A percentile compares a stretch with the other conserved stretches of the same genome.
phyloP scores from a whole-genome alignment of 1,140 invertebrate species.

The Vanessa tameamea region DNA sequence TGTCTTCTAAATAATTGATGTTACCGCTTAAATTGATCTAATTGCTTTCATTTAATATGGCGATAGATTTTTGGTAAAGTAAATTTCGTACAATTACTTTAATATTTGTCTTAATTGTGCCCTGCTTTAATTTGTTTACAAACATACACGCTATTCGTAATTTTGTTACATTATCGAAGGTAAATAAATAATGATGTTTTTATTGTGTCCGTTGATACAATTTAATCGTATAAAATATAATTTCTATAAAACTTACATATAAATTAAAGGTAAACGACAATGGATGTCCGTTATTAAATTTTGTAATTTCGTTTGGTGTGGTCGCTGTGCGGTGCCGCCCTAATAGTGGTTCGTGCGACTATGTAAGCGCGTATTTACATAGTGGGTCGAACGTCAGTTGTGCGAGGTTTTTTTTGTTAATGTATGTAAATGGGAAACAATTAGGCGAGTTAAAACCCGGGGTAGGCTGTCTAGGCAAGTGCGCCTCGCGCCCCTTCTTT shows the following conservation, averaged over 20 bases:
- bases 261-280: slow-evolving; percentile 62
- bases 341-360: slow-evolving; percentile 52
- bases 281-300: slow-evolving; percentile 73
- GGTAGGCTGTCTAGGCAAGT: slow-evolving; percentile 76
- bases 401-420: slow-evolving; percentile 70
- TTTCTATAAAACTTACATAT: slow-evolving; percentile 27
- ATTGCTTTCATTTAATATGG: background rate
- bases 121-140: background rate
- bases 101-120: background rate
- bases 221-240: background rate
- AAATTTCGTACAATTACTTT: background rate
- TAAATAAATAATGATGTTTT: background rate
- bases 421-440: slow-evolving; percentile 80
- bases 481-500: slow-evolving; percentile 67
- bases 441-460: slow-evolving; percentile 79
- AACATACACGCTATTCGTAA: too few species aligned
- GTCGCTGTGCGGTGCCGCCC: slow-evolving; percentile 51
- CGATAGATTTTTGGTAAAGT: background rate
- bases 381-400: slow-evolving; percentile 71
- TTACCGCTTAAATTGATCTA: slow-evolving; percentile 44
- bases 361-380: slow-evolving; percentile 71
- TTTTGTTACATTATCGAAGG: too few species aligned
- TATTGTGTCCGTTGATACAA: background rate
- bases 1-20: slow-evolving; percentile 64
- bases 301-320: slow-evolving; percentile 58